phyloP scores from a whole-genome alignment of 1,140 invertebrate genomes.

The Bombus haemorrhoidalis region DNA sequence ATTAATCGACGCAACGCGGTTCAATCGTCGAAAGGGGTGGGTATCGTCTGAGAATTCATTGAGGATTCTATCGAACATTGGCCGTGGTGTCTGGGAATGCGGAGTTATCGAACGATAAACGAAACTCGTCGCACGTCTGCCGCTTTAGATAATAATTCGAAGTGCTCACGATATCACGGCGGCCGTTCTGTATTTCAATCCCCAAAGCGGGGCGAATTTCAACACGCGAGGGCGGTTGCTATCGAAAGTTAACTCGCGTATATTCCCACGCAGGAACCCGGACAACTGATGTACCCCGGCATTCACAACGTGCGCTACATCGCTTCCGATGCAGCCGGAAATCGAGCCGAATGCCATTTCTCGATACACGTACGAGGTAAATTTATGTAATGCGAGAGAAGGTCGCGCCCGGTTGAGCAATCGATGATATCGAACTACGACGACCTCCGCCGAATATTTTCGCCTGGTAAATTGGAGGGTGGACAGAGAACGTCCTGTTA shows the following conservation, averaged over 20 bases:
- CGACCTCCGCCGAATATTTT: constrained; percentile 14
- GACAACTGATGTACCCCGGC: constrained; percentile 84
- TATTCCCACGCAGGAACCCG: constrained; percentile 82
- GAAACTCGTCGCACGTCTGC: background rate
- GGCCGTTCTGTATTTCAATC: constrained; percentile 5
- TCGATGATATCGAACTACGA: constrained; percentile 44
- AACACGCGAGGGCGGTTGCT: background rate
- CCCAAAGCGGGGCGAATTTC: constrained; percentile 2
- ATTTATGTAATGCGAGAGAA: constrained; percentile 52
- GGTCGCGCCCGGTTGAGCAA: background rate
- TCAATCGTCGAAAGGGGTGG: background rate
- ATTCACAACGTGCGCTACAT: constrained; percentile 86
- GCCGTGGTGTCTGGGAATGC: background rate
- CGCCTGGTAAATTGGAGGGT: background rate
- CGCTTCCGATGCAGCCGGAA: constrained; percentile 85
- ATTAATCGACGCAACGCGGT: background rate
- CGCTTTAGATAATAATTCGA: constrained; percentile 14
- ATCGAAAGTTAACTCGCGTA: constrained; percentile 61
- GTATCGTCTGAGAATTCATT: background rate
- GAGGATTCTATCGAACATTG: background rate
- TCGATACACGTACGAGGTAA: constrained; percentile 85
- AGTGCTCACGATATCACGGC: background rate
- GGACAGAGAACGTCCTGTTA: background rate
- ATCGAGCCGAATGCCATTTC: constrained; percentile 85
- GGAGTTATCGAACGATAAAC: background rate